Evolutionary conservation across 2,113 vertebrate genomes (phyloP).

Genomic region (Microtus pennsylvanicus): DNA sequence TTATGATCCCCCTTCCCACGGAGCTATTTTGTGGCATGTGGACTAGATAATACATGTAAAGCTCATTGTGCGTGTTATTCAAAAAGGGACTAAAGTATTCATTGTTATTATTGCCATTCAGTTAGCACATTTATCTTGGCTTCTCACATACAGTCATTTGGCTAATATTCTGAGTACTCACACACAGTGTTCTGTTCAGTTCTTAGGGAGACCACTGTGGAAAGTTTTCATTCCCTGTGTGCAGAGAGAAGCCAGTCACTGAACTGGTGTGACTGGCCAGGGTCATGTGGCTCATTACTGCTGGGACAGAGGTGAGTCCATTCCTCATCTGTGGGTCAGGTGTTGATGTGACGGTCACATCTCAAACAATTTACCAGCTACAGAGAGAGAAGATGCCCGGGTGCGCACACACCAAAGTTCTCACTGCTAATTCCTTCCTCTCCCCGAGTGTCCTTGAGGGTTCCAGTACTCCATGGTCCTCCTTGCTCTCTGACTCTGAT

Average conservation of each 20-base stretch:
- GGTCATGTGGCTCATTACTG: not conserved
- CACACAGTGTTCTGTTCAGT: not conserved
- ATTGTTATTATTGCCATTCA: not conserved
- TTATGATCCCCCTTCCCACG: not conserved
- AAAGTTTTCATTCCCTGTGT: not conserved
- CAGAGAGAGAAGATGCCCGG: not conserved
- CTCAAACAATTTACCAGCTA: not conserved
- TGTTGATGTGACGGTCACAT: too few relatives aligned
- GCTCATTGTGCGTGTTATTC: not conserved
- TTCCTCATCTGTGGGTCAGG: not conserved
- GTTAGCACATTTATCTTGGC: not conserved
- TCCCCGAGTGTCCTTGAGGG: not conserved
- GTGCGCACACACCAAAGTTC: not conserved
- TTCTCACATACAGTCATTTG: not conserved
- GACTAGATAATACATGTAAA: not conserved
- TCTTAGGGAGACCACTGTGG: not conserved
- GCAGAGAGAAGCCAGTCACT: too few relatives aligned
- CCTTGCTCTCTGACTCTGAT: too few relatives aligned
- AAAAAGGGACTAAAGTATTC: not conserved
- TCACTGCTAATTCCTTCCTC: not conserved
- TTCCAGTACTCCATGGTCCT: not conserved
- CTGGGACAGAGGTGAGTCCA: not conserved
- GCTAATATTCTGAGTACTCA: not conserved
- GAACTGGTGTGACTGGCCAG: not conserved
- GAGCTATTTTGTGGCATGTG: not conserved